Conservation (phyloP, 2,113 vertebrate genomes). For the Petrocephalus microphthalmus region DNA sequence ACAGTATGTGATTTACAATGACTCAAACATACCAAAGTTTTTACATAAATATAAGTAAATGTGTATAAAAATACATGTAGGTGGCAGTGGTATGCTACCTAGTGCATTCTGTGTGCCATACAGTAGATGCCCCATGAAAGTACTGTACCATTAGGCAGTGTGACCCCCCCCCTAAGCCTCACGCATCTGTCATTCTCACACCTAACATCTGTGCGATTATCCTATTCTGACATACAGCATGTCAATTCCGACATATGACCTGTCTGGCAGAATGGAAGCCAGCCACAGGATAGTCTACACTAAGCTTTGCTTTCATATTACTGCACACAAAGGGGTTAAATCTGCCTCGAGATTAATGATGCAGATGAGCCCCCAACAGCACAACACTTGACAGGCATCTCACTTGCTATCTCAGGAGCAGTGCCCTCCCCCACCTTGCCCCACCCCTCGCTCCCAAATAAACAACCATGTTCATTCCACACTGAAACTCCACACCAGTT, state of each 20-base stretch:
- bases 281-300: not conserved
- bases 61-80: not conserved
- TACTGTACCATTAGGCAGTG: not conserved
- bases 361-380: not conserved
- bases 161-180: not conserved
- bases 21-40: not conserved
- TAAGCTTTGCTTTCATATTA: not conserved
- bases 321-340: not conserved
- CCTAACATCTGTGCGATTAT: not conserved
- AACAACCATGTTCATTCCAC: conserved; percentile 19
- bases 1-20: not conserved
- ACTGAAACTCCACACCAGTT: not conserved
- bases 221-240: not conserved
- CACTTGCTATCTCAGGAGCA: no score
- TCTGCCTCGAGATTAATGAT: not conserved
- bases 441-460: no score
- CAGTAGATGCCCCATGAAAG: not conserved
- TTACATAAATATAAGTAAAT: not conserved
- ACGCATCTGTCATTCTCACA: no score
- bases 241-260: not conserved
- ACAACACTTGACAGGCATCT: conserved; percentile 9
- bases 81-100: not conserved
- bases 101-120: not conserved
- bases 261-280: not conserved
- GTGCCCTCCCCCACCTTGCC: not conserved